Conservation (phyloP, 2,888 invertebrate species). For the Coleophora deauratella region DNA sequence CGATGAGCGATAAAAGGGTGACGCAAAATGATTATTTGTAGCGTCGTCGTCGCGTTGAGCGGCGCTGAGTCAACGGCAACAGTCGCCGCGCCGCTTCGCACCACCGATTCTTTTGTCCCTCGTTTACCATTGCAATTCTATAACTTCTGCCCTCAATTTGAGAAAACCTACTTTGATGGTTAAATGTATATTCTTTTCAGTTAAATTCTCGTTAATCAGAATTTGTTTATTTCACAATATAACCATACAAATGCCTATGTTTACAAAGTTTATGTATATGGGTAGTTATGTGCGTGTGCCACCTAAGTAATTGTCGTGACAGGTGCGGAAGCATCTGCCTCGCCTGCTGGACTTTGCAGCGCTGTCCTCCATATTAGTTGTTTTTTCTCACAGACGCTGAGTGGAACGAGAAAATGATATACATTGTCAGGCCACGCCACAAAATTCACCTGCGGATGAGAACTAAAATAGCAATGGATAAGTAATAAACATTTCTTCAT, state of each 20-base stretch:
- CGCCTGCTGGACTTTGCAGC: conserved; percentile 40
- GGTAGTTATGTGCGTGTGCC: conserved; percentile 32
- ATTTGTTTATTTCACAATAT: too few species aligned
- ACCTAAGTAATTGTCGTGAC: conserved; percentile 61
- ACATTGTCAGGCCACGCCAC: conserved; percentile 28
- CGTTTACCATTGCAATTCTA: conserved; percentile 20
- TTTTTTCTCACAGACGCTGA: conserved; percentile 23
- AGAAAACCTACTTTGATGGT: too few species aligned
- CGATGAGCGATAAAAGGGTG: conserved; percentile 63
- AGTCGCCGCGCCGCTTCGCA: conserved; percentile 23
- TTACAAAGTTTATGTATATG: too few species aligned
- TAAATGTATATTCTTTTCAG: too few species aligned
- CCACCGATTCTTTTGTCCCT: conserved; percentile 25
- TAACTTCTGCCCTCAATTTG: conserved; percentile 2
- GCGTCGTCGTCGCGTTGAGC: conserved; percentile 65
- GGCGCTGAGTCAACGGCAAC: conserved; percentile 60
- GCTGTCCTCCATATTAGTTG: conserved; percentile 48
- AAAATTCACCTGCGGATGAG: conserved; percentile 26
- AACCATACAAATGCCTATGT: too few species aligned
- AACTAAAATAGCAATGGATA: conserved; percentile 42
- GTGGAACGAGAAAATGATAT: conserved; percentile 23
- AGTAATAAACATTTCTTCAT: too few species aligned
- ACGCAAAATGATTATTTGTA: conserved; percentile 72
- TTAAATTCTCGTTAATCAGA: too few species aligned
- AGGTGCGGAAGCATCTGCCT: conserved; percentile 67